These are phyloP conservation scores for Drosophila quadrilineata DNA, from an alignment of 1,140 invertebrate species.

Conservation along the genomic window DNA sequence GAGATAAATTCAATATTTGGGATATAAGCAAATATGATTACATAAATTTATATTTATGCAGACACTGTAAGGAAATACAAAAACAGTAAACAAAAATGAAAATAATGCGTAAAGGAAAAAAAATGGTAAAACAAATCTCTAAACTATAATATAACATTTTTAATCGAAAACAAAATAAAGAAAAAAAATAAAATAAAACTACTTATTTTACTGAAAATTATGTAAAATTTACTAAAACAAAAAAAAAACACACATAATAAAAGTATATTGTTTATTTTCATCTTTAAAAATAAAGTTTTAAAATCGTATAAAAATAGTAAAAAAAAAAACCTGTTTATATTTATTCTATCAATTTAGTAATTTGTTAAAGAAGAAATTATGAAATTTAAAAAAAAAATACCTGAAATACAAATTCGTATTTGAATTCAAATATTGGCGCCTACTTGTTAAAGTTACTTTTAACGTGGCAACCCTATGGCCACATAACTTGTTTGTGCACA, in stretches of 20 bases:
- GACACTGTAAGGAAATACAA: slow-evolving; percentile 50
- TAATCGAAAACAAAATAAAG: slow-evolving; percentile 78
- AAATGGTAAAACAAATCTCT: slow-evolving; percentile 66
- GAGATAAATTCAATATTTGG: slow-evolving; percentile 72
- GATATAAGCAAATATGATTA: slow-evolving; percentile 77
- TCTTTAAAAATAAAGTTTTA: slow-evolving; percentile 82
- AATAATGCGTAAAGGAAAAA: slow-evolving; percentile 48
- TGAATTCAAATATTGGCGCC: neutral
- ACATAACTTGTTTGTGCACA: neutral
- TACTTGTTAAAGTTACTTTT: neutral
- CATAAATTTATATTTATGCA: slow-evolving; percentile 78
- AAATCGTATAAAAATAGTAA: slow-evolving; percentile 82
- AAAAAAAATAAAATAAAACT: slow-evolving; percentile 56
- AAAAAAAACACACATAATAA: slow-evolving; percentile 74
- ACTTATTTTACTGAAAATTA: slow-evolving; percentile 82
- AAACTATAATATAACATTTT: slow-evolving; percentile 81
- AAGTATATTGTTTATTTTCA: slow-evolving; percentile 82
- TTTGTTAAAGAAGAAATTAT: no score
- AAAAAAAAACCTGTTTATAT: slow-evolving; percentile 8
- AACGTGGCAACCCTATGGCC: neutral
- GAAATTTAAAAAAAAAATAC: no score
- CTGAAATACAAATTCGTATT: no score
- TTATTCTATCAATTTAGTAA: no score
- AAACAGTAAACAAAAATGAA: slow-evolving; percentile 51
- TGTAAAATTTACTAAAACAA: slow-evolving; percentile 81